phyloP scores from a whole-genome alignment of 1,140 invertebrate species.

The Trachelipus rathkii region DNA sequence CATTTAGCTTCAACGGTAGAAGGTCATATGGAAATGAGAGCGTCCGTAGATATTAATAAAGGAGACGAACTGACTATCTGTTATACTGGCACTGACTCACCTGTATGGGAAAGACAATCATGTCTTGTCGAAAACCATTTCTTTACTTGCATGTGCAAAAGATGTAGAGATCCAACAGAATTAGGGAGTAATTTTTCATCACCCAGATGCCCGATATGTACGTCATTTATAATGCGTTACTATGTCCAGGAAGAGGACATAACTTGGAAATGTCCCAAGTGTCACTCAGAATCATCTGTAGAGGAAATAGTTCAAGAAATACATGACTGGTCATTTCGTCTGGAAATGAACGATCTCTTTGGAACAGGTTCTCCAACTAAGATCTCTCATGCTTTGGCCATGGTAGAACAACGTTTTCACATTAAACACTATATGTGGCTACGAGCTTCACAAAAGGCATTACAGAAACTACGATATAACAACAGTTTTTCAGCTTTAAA shows the following conservation, averaged over 20 bases:
- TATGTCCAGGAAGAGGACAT: constrained; percentile 58
- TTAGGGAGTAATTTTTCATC: constrained; percentile 37
- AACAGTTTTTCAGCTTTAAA: constrained; percentile 20
- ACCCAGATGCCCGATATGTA: constrained; percentile 37
- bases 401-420: constrained; percentile 27
- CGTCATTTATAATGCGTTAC: constrained; percentile 50
- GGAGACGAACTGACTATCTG: constrained; percentile 33
- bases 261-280: constrained; percentile 62
- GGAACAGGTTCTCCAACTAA: constrained; percentile 6
- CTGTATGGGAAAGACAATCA: constrained; percentile 34
- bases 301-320: constrained; percentile 59
- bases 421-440: constrained; percentile 30
- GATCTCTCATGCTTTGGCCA: neutral
- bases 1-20: constrained; percentile 74
- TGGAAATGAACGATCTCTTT: constrained; percentile 35
- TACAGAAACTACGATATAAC: constrained; percentile 20
- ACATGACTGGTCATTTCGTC: constrained; percentile 49
- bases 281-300: constrained; percentile 56
- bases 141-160: constrained; percentile 35
- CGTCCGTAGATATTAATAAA: constrained; percentile 28
- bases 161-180: constrained; percentile 40
- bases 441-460: constrained; percentile 22
- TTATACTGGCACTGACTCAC: constrained; percentile 37
- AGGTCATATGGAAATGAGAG: constrained; percentile 52
- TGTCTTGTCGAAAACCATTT: constrained; percentile 30